A percentile compares a stretch with the other conserved stretches of the same genome.
phyloP scores from a whole-genome alignment of 2,797 vertebrate genomes.

The Labeo calbasu region DNA sequence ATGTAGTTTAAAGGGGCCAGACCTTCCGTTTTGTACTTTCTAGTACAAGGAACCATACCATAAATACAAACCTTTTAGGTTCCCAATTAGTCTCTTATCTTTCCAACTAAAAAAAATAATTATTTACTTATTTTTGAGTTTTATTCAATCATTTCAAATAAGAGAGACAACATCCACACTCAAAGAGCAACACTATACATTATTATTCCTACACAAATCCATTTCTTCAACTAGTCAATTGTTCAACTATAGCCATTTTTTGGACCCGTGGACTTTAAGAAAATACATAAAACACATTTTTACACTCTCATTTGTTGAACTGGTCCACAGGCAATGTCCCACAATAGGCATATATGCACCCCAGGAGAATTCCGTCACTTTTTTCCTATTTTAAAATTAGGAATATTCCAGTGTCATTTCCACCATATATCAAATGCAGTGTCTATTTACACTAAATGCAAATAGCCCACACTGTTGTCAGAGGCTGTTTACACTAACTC shows the following conservation, averaged over 20 bases:
- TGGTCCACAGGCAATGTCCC: not conserved
- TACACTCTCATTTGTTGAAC: not conserved
- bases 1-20: constrained; percentile 4
- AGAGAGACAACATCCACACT: not conserved
- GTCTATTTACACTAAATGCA: no score
- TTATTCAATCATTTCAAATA: not conserved
- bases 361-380: not conserved
- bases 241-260: not conserved
- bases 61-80: not conserved
- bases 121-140: not conserved
- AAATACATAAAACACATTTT: not conserved
- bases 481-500: no score
- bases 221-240: not conserved
- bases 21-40: not conserved
- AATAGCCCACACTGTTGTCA: no score
- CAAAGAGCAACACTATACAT: not conserved
- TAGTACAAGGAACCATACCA: not conserved
- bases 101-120: not conserved
- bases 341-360: not conserved
- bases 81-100: not conserved
- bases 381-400: not conserved
- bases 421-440: not conserved
- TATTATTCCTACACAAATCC: not conserved
- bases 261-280: not conserved
- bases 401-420: not conserved